Base-by-base conservation (phyloP, 2,888 invertebrate species). In the Stomorhina lunata region DNA sequence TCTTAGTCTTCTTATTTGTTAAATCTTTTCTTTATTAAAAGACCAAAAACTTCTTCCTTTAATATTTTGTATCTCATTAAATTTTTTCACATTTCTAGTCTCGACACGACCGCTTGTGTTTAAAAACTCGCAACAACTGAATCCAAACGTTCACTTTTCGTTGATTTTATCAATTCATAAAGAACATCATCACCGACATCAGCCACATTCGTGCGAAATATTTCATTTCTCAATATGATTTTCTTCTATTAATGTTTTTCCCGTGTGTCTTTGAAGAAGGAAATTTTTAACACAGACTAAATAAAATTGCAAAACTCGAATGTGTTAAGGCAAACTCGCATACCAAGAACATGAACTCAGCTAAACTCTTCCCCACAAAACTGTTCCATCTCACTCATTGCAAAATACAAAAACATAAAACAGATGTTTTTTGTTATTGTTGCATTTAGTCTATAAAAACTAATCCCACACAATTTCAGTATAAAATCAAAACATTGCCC, bases 121-220 rank as follows among this genome's bases (percentile, higher is more conserved):
- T 83, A 85, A 86, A 88, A 87, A 86, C 88, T 86, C 87, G 89
- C 87, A 86, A 86, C 89, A 88, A 89, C 89, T 89, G 89, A 89
- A 88, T 88, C 87, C 88, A 89, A 89, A 88, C 86, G 88, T 88
- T 86, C 85, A 85, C 85, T 85, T 85, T 85, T 86, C 88, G 85
- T 87, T 86, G 86, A 87, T 88, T 89, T 87, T 89, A 89, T 89
- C 69, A 66, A 17, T 48, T 86, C 81, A 78, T 84, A 22, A 84
- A 27, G 25, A 34, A 59, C 25, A 66, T 15, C 55, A 27, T 37
- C 72, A 17, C 15, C 3, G 20, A 59, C 37, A 12, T 20, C 37
- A 29, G 45, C 1, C 32, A 43, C 34, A 61, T n/a, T n/a, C n/a
- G n/a, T n/a, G n/a, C n/a, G n/a, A n/a, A 63, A 53, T 29, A 32